Percentiles rank a stretch among this genome's conserved stretches.
These are phyloP conservation scores for Hypomecis atomaria DNA, from an alignment of 2,888 invertebrate genomes.

Conservation along the genomic window DNA sequence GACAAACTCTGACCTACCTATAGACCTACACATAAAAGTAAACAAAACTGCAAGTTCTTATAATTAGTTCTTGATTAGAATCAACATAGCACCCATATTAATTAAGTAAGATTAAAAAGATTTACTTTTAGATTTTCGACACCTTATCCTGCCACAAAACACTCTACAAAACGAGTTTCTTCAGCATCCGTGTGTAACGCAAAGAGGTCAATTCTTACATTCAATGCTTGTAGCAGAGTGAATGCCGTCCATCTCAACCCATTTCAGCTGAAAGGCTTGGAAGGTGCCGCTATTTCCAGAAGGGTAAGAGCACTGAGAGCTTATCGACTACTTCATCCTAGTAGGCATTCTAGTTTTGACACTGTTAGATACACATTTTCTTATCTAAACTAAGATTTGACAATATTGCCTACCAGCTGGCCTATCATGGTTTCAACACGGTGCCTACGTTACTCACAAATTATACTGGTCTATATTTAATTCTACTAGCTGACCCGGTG, in stretches of 20 bases:
- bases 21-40: background rate
- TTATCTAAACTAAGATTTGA: too few relatives aligned
- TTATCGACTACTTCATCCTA: slow-evolving; percentile 36
- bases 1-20: background rate
- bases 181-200: slow-evolving; percentile 41
- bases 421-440: too few relatives aligned
- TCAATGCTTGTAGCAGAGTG: slow-evolving; percentile 50
- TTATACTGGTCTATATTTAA: too few relatives aligned
- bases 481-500: too few relatives aligned
- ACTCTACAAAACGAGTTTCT: slow-evolving; percentile 25
- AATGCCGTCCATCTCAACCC: slow-evolving; percentile 51
- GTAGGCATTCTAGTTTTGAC: background rate
- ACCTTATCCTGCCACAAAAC: slow-evolving; percentile 1
- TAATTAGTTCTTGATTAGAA: too few relatives aligned
- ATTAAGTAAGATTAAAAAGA: too few relatives aligned
- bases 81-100: too few relatives aligned
- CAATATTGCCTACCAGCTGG: too few relatives aligned
- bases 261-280: slow-evolving; percentile 58
- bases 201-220: slow-evolving; percentile 51
- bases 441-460: too few relatives aligned
- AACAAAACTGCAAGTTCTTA: background rate
- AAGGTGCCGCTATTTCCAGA: slow-evolving; percentile 47
- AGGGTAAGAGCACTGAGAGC: slow-evolving; percentile 41
- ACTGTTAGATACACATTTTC: too few relatives aligned
- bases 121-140: slow-evolving; percentile 1